Percentiles rank a stretch among this genome's conserved stretches.
phyloP scores from a whole-genome alignment of 2,797 vertebrate genomes.

The Pitangus sulphuratus region DNA sequence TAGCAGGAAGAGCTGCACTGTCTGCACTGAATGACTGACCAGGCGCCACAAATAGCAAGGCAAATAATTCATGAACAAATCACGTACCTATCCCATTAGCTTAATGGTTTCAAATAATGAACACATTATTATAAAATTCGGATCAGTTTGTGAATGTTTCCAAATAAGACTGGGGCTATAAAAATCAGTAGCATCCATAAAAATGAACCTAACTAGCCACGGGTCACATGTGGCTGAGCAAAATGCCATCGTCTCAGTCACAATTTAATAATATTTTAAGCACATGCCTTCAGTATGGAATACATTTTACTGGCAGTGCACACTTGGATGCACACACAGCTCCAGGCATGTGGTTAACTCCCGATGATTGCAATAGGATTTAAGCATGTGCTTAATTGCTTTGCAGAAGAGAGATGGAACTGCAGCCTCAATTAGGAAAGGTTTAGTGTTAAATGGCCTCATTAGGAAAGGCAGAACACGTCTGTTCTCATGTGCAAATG shows the following conservation, averaged over 20 bases:
- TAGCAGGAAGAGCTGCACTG: background rate
- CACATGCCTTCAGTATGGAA: background rate
- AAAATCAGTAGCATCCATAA: conserved; percentile 24
- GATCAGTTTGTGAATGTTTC: background rate
- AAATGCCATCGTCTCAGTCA: conserved; percentile 35
- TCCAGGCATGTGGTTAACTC: conserved; percentile 59
- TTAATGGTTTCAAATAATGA: conserved; percentile 6
- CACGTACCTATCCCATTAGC: background rate
- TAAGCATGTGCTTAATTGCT: conserved; percentile 69
- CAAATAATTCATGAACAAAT: background rate
- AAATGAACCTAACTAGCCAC: background rate
- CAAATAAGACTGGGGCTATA: background rate
- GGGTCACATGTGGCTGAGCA: conserved; percentile 1
- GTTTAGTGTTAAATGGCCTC: conserved; percentile 71
- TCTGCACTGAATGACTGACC: background rate
- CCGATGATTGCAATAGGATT: conserved; percentile 48
- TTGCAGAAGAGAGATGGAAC: conserved; percentile 45
- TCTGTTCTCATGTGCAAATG: conserved; percentile 69
- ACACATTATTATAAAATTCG: background rate
- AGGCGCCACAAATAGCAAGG: background rate
- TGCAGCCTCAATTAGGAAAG: conserved; percentile 63
- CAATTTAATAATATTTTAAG: conserved; percentile 40
- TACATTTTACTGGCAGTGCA: conserved; percentile 20
- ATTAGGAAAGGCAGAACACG: conserved; percentile 65
- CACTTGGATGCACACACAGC: conserved; percentile 60